Evolutionary conservation across 2,888 invertebrate genomes (phyloP).

Genomic region (Phaonia tiefii): DNA sequence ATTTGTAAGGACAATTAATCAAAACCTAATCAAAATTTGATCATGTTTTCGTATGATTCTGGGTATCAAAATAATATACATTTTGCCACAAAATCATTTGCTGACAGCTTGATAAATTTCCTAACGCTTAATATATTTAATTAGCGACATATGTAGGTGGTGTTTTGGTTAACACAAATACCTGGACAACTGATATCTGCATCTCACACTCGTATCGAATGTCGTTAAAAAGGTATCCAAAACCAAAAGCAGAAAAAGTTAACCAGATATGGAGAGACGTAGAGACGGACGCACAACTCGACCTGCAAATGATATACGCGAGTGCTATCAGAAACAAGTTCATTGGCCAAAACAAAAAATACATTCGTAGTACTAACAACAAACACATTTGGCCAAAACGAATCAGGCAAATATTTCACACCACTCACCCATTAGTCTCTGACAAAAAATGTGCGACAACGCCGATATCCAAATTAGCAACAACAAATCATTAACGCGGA

Average conservation of each 20-base stretch:
- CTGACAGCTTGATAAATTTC: slow-evolving; percentile 54
- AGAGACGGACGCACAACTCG: not conserved
- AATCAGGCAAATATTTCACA: slow-evolving; percentile 40
- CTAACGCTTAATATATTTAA: slow-evolving; percentile 53
- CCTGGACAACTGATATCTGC: not conserved
- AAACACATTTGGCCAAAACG: not conserved
- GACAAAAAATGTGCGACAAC: slow-evolving; percentile 23
- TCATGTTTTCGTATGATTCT: slow-evolving; percentile 21
- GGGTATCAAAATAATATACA: not conserved
- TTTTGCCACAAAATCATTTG: slow-evolving; percentile 23
- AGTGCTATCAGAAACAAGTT: slow-evolving; percentile 47
- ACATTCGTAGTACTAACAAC: too few species aligned
- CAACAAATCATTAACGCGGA: not conserved
- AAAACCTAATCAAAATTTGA: slow-evolving; percentile 42
- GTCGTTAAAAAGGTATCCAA: not conserved
- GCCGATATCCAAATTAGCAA: not conserved
- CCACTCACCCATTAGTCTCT: slow-evolving; percentile 27
- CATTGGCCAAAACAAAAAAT: slow-evolving; percentile 37
- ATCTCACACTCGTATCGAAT: not conserved
- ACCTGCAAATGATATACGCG: slow-evolving; percentile 11
- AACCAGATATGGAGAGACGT: too few species aligned
- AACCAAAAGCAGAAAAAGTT: not conserved
- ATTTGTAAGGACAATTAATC: slow-evolving; percentile 43
- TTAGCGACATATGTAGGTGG: slow-evolving; percentile 47
- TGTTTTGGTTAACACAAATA: slow-evolving; percentile 23